A percentile compares a stretch with the other conserved stretches of the same genome.
Evolutionary conservation across 2,888 invertebrate species (phyloP).

Genomic region (Ceratothoa steindachneri): DNA sequence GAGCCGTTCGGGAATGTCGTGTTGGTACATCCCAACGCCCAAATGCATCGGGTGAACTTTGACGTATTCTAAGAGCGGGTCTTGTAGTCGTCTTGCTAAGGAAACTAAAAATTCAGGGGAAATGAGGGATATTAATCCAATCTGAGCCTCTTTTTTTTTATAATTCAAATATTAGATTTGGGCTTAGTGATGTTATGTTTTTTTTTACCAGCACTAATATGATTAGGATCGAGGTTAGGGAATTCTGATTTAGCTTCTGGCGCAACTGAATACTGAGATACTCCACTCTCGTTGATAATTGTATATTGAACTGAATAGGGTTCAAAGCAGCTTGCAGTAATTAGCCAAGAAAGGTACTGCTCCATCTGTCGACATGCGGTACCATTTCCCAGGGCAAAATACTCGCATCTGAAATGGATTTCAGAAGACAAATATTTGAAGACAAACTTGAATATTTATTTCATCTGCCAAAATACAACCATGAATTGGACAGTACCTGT

Average conservation of each 20-base stretch:
- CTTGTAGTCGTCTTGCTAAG: conserved; percentile 80
- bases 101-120: conserved; percentile 54
- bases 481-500: conserved; percentile 56
- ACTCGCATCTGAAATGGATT: conserved; percentile 57
- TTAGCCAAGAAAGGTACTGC: conserved; percentile 63
- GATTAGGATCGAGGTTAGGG: conserved; percentile 73
- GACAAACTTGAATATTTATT: too few species aligned
- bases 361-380: conserved; percentile 86
- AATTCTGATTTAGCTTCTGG: conserved; percentile 77
- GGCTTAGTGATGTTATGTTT: neutral
- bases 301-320: conserved; percentile 62
- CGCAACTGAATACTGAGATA: conserved; percentile 87
- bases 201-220: conserved; percentile 63
- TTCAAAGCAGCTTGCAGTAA: conserved; percentile 58
- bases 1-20: conserved; percentile 76
- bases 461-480: too few species aligned
- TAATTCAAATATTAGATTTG: neutral
- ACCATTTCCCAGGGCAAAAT: conserved; percentile 87
- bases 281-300: conserved; percentile 85
- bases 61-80: conserved; percentile 84
- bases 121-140: neutral
- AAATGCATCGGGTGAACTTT: conserved; percentile 61
- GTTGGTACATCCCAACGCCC: conserved; percentile 94
- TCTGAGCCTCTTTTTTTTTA: neutral
- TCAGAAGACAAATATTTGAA: too few species aligned